Evolutionary conservation across 2,113 vertebrate species (phyloP), one percentile per base, ranked within the genome.

Genomic region (Scomber colias): DNA sequence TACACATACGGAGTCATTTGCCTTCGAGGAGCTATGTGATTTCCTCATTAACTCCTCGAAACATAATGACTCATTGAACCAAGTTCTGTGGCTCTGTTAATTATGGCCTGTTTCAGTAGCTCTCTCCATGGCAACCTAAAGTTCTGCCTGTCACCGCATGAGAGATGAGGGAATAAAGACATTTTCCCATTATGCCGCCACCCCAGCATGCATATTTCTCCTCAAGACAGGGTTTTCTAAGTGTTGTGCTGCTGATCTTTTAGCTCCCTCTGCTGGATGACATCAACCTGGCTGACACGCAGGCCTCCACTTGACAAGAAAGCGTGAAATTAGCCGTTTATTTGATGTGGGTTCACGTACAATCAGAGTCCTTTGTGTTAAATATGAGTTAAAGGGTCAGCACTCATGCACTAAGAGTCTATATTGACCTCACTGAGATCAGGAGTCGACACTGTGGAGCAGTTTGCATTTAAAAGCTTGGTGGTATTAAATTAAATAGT

Each of bases 111-210:
- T 87, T 83, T 79, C 83, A 79, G 74, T 78, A 71, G 84, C 68
- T 21, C 80, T 92, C 89, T 83, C 91, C 90, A 93, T 92, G 92
- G 89, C 87, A 92, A 93, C 93, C 77, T 63, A 60, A 90, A 93
- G 77, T 92, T 90, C 91, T 90, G 85, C 83, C 87, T 87, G 90
- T 89, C 90, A 85, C 80, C 62, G 14, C 68, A 59, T 90, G 89
- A 92, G 81, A 86, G 86, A 92, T 81, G 87, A 84, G 75, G 85
- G 85, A 88, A 92, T 92, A 81, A 88, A 87, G 87, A 90, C 73
- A 54, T 91, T 90, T 90, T 90, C 68, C 81, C 86, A 79, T 90
- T 87, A 85, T 75, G 79, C 84, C 53, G 77, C 83, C 81, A 76
- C 63, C 71, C 70, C 75, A 5, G 63, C 21, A 61, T 51, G 85